These are phyloP conservation scores for Morone saxatilis DNA, from an alignment of 2,113 vertebrate species.

Conservation along the genomic window DNA sequence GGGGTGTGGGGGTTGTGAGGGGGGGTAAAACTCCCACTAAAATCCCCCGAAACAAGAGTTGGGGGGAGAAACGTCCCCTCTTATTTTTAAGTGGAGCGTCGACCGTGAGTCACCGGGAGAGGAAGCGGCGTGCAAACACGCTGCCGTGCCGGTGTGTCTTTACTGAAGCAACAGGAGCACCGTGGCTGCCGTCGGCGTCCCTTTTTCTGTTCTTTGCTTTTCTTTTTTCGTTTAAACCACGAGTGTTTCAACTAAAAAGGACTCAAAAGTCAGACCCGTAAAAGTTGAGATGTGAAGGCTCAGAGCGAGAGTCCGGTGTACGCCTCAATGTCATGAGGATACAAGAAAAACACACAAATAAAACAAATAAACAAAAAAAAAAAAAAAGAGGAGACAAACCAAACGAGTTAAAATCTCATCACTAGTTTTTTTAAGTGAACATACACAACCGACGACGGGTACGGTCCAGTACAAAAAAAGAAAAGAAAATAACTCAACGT, in stretches of 20 bases:
- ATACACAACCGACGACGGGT: conserved; percentile 15
- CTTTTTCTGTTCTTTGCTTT: not conserved
- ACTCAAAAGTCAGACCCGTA: conserved; percentile 6
- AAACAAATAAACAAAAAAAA: too few species aligned
- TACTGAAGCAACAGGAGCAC: conserved; percentile 77
- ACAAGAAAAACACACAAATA: too few species aligned
- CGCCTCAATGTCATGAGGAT: conserved; percentile 65
- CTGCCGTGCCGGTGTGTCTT: conserved; percentile 65
- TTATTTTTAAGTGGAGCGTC: conserved; percentile 14
- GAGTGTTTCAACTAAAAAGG: not conserved
- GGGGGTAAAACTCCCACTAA: conserved; percentile 49
- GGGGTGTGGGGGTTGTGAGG: too few species aligned
- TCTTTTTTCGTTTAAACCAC: not conserved
- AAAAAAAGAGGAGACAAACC: conserved; percentile 34
- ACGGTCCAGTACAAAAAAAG: conserved; percentile 57
- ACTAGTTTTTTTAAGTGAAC: conserved; percentile 44
- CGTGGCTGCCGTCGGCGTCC: conserved; percentile 32
- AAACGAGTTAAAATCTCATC: conserved; percentile 73
- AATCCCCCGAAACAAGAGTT: conserved; percentile 50
- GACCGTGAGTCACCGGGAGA: conserved; percentile 45
- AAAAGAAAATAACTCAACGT: not conserved
- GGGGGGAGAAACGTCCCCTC: conserved; percentile 32
- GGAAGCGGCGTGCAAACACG: conserved; percentile 64
- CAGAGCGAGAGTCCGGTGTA: conserved; percentile 46
- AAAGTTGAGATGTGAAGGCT: conserved; percentile 29